These are phyloP conservation scores for Ferrisia virgata DNA, from an alignment of 2,888 invertebrate genomes.

Conservation along the genomic window DNA sequence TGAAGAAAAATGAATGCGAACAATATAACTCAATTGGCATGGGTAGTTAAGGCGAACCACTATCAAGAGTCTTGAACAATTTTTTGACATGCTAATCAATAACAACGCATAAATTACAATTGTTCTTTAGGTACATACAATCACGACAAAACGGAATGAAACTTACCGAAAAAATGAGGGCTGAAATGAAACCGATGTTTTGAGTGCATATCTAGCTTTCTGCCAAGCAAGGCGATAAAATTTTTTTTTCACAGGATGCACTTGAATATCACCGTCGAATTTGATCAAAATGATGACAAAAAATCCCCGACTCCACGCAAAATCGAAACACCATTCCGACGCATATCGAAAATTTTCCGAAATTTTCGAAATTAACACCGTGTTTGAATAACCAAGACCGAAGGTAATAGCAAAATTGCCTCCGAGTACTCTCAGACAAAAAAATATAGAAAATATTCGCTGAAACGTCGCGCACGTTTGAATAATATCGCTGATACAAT, in stretches of 20 bases:
- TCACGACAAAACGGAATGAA: not conserved
- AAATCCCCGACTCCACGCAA: not conserved
- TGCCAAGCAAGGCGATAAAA: slow-evolving; percentile 38
- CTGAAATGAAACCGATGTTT: slow-evolving; percentile 42
- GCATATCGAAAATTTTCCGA: slow-evolving; percentile 26
- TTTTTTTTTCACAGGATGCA: slow-evolving; percentile 36
- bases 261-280: slow-evolving; percentile 21
- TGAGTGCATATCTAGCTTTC: slow-evolving; percentile 42
- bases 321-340: slow-evolving; percentile 36
- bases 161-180: slow-evolving; percentile 46
- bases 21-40: slow-evolving; percentile 3
- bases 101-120: not conserved
- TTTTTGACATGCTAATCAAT: slow-evolving; percentile 13
- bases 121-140: not conserved
- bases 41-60: not conserved
- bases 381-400: slow-evolving; percentile 10
- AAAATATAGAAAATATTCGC: not conserved
- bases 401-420: slow-evolving; percentile 24
- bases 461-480: slow-evolving; percentile 1
- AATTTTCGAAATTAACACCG: slow-evolving; percentile 31
- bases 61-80: not conserved
- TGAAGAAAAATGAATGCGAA: not conserved
- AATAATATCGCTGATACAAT: slow-evolving; percentile 15
- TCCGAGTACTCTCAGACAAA: not conserved
- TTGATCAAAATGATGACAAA: slow-evolving; percentile 25